Base-by-base conservation (phyloP, 2,888 invertebrate genomes). In the Andrena fulva region DNA sequence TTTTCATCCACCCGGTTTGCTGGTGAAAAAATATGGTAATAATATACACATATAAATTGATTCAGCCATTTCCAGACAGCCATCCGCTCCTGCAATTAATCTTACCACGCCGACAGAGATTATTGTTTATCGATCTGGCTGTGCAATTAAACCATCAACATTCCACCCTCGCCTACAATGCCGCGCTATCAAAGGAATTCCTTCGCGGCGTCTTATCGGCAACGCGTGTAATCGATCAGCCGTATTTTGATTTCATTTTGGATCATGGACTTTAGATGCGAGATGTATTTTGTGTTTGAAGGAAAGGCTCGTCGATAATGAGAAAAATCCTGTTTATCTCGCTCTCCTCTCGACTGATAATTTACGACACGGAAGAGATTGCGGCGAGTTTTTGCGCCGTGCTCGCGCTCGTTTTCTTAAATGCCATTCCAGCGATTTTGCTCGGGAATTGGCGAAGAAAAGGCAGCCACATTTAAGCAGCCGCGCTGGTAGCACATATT, bases 401-500 rank as follows among this genome's bases (percentile, higher is more conserved):
- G 8, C 16, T 6, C 20, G 0, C 5, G 10, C 12, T 42, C 8
- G 2, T 8, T 42, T 7, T 27, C 0, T 12, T 27, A 5, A 29
- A 6, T 20, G 35, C 54, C 62, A 24, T 35, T 29, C 27, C 27
- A 31, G 12, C 35, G 35, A 42, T 54, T 72, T 33, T 6, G 33
- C 70, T 66, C 42, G 63, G 48, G 70, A 80, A 87, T 85, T 70
- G 75, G 77, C 54, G 48, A 33, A 27, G 60, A 31, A 62, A 62
- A 31, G 78, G 69, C 56, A 52, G 42, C 24, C 31, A 67, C 63
- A 59, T 75, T 80, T 71, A 63, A 75, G 42, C 80, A 67, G 50
- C 60, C 75, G 76, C 82, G 52, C 68, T 80, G 71, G 68, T 77
- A 64, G 42, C 76, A 66, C 68, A 71, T 66, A 87, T 87, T 87